Evolutionary conservation across 1,140 invertebrate species (phyloP).

Genomic region (Drosophila rufa): DNA sequence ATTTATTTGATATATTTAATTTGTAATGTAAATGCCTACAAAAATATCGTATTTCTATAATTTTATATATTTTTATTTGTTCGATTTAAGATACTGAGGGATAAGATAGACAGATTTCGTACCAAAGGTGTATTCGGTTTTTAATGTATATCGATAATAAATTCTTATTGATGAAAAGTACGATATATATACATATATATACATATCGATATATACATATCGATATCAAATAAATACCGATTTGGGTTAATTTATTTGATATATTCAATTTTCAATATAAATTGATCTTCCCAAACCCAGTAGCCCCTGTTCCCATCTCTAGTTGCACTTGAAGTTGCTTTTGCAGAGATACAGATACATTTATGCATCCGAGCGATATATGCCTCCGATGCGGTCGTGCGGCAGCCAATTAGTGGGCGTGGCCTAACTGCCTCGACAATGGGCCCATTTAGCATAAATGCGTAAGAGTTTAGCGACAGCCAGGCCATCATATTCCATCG

Average conservation of each 20-base stretch:
- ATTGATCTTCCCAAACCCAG: not conserved
- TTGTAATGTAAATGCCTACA: too few species aligned
- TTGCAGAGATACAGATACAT: constrained; percentile 3
- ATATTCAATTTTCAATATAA: too few species aligned
- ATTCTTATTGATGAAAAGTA: not conserved
- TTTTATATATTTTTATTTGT: not conserved
- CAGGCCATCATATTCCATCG: not conserved
- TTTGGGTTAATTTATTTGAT: too few species aligned
- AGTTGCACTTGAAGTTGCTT: not conserved
- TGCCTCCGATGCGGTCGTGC: constrained; percentile 19
- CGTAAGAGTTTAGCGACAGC: constrained; percentile 36
- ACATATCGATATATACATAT: too few species aligned
- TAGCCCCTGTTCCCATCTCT: not conserved
- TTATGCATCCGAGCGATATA: constrained; percentile 1
- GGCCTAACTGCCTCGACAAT: constrained; percentile 45
- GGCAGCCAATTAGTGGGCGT: constrained; percentile 50
- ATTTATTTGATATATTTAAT: too few species aligned
- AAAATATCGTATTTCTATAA: too few species aligned
- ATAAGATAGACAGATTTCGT: too few species aligned
- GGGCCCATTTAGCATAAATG: constrained; percentile 49
- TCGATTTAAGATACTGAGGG: too few species aligned
- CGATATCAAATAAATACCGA: too few species aligned
- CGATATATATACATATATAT: too few species aligned
- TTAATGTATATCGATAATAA: not conserved
- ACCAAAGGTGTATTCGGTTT: too few species aligned